These are phyloP conservation scores for Chionomys nivalis DNA, from an alignment of 2,113 vertebrate genomes.

Conservation along the genomic window DNA sequence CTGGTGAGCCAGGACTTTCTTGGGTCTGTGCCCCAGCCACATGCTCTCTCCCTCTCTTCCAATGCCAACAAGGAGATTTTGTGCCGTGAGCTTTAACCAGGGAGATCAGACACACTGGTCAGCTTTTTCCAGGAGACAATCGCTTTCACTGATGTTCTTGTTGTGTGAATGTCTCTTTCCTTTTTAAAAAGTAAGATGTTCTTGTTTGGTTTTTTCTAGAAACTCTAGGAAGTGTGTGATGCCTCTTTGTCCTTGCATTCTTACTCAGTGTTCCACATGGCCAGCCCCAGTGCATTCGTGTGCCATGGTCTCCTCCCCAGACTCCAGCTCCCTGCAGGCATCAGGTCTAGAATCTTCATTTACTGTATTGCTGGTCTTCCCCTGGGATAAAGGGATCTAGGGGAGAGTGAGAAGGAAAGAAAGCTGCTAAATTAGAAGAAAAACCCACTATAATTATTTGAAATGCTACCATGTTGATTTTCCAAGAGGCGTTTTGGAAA, in stretches of 20 bases:
- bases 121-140: constrained; percentile 83
- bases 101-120: constrained; percentile 75
- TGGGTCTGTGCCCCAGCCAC: constrained; percentile 81
- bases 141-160: constrained; percentile 74
- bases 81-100: constrained; percentile 73
- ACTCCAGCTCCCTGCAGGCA: constrained; percentile 43
- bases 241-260: constrained; percentile 70
- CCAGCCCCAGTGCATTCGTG: constrained; percentile 12
- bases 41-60: constrained; percentile 77
- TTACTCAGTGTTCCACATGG: constrained; percentile 10
- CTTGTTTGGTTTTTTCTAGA: constrained; percentile 72
- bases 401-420: neutral
- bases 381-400: constrained; percentile 5
- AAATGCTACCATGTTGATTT: constrained; percentile 42
- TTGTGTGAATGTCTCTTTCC: constrained; percentile 72
- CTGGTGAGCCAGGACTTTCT: constrained; percentile 78
- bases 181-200: constrained; percentile 60
- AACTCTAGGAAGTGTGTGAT: constrained; percentile 70
- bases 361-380: constrained; percentile 50
- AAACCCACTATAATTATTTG: neutral
- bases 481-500: constrained; percentile 58
- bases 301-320: constrained; percentile 47
- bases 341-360: constrained; percentile 12
- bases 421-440: constrained; percentile 25
- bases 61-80: constrained; percentile 75